Evolutionary conservation across 2,113 vertebrate genomes (phyloP).

Genomic region (Scartelaos histophorus): DNA sequence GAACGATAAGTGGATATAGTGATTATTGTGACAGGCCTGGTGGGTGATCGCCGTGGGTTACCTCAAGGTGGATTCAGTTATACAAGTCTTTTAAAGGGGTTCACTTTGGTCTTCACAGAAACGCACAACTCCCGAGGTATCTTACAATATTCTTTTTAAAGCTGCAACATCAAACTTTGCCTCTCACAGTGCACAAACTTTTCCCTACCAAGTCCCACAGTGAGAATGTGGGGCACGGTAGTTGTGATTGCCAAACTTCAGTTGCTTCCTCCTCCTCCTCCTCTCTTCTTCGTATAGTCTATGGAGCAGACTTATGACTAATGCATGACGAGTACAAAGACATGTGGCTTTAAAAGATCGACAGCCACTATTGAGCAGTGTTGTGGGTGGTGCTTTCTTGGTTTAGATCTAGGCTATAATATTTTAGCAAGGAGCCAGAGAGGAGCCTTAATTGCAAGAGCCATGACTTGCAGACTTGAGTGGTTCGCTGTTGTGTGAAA

Average conservation of each 20-base stretch:
- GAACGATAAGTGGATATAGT: no score
- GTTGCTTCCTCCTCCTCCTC: slow-evolving; percentile 21
- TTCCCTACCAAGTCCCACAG: slow-evolving; percentile 46
- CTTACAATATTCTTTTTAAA: slow-evolving; percentile 60
- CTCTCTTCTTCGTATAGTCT: not conserved
- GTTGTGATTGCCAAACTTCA: slow-evolving; percentile 59
- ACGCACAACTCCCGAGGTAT: slow-evolving; percentile 47
- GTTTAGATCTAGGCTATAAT: not conserved
- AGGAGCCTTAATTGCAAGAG: no score
- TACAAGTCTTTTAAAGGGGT: slow-evolving; percentile 63
- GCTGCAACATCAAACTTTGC: slow-evolving; percentile 60
- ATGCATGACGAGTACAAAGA: slow-evolving; percentile 48
- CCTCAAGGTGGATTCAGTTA: slow-evolving; percentile 68
- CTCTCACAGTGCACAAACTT: slow-evolving; percentile 57
- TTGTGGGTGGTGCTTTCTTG: not conserved
- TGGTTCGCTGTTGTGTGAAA: no score
- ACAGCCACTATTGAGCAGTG: slow-evolving; percentile 27
- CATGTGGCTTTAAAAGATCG: slow-evolving; percentile 40
- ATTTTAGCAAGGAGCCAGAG: no score
- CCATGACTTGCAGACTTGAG: no score
- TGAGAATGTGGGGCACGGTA: slow-evolving; percentile 60
- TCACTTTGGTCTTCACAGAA: slow-evolving; percentile 59
- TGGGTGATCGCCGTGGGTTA: slow-evolving; percentile 65
- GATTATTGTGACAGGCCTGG: no score
- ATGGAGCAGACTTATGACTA: slow-evolving; percentile 31